Percentiles rank a stretch among this genome's conserved stretches.
These are phyloP conservation scores for Hylia prasina DNA, from an alignment of 2,113 vertebrate genomes.

Conservation along the genomic window DNA sequence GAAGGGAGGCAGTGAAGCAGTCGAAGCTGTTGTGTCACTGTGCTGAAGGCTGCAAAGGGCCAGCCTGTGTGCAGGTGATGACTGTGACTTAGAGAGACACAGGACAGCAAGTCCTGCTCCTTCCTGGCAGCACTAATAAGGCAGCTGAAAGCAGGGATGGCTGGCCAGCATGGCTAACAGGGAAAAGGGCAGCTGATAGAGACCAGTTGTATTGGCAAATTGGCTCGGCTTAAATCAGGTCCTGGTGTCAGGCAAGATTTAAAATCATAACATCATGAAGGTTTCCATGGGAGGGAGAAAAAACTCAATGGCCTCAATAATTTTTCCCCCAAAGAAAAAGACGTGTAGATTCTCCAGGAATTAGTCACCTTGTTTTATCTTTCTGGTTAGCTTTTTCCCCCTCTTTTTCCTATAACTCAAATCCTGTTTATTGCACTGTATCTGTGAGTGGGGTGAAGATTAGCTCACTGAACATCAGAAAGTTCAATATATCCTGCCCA, in stretches of 20 bases:
- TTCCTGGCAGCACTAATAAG: not conserved
- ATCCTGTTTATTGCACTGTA: not conserved
- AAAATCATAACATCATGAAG: not conserved
- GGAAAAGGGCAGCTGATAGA: not conserved
- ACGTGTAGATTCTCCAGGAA: not conserved
- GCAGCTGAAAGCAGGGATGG: not conserved
- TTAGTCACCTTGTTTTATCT: not conserved
- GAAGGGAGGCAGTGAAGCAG: not conserved
- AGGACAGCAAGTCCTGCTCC: not conserved
- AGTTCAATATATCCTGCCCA: not conserved
- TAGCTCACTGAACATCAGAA: not conserved
- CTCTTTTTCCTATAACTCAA: not conserved
- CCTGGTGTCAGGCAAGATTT: not conserved
- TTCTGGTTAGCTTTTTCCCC: not conserved
- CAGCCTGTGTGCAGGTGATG: not conserved
- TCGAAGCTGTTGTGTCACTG: not conserved
- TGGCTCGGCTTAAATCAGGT: not conserved
- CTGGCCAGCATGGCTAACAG: not conserved
- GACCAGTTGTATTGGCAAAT: not conserved
- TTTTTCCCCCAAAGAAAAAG: not conserved
- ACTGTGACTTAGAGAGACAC: not conserved
- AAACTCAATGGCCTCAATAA: not conserved
- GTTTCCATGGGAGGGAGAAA: not conserved
- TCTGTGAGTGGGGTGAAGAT: not conserved
- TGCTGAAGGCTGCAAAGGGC: not conserved